Percentiles rank a stretch among this genome's conserved stretches.
phyloP scores from a whole-genome alignment of 2,797 vertebrate species.

The Pseudopleuronectes americanus region DNA sequence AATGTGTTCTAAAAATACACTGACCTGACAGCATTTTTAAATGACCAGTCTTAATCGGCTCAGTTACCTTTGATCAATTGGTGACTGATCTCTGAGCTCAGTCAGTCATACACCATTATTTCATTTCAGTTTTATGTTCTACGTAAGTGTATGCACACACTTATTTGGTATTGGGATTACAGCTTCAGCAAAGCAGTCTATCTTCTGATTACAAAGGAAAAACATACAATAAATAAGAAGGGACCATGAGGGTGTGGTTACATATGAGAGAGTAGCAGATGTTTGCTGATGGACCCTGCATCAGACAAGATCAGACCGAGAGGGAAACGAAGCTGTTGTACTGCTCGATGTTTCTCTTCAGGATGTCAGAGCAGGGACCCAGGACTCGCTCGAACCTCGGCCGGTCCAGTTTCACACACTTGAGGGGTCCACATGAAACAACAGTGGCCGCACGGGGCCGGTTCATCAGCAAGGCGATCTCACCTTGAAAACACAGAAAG shows the following conservation, averaged over 20 bases:
- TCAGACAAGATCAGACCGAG: constrained; percentile 84
- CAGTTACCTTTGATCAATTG: too few relatives aligned
- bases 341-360: constrained; percentile 94
- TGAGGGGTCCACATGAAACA: constrained; percentile 89
- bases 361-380: constrained; percentile 92
- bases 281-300: constrained; percentile 77
- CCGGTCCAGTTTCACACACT: constrained; percentile 92
- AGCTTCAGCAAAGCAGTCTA: not conserved
- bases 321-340: constrained; percentile 96
- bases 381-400: constrained; percentile 91
- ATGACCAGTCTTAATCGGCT: too few relatives aligned
- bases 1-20: too few relatives aligned
- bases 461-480: constrained; percentile 93
- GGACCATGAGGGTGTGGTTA: constrained; percentile 62
- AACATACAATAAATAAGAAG: not conserved
- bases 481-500: constrained; percentile 78
- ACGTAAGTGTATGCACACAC: not conserved
- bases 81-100: too few relatives aligned
- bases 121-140: too few relatives aligned
- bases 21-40: too few relatives aligned
- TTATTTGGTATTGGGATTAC: not conserved
- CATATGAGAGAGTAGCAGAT: constrained; percentile 67
- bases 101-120: too few relatives aligned
- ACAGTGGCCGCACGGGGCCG: constrained; percentile 92
- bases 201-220: not conserved